Evolutionary conservation across 37 sponge, comb jelly and placozoan species (phyloP).

Genomic region (Geodia barretti): DNA sequence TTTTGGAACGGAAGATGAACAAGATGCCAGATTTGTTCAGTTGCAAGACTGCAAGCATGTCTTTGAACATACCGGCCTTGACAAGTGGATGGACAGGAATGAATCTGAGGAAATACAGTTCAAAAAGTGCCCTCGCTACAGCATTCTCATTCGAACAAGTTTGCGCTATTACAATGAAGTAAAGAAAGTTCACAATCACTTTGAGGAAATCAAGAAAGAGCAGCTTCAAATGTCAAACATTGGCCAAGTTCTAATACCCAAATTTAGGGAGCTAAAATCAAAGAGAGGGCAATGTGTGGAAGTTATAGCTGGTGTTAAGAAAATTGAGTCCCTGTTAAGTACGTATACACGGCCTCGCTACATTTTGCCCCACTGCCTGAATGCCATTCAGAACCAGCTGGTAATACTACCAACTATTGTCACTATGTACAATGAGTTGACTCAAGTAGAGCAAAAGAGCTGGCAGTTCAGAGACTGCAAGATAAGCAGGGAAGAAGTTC

Average conservation of each 20-base stretch:
- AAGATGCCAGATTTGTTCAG: slow-evolving; percentile 76
- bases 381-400: slow-evolving; percentile 34
- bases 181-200: slow-evolving; percentile 53
- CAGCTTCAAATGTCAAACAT: no score
- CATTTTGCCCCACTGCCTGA: slow-evolving; percentile 12
- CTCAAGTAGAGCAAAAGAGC: neutral
- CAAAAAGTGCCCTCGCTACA: slow-evolving; percentile 81
- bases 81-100: slow-evolving; percentile 72
- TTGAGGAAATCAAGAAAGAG: slow-evolving; percentile 66
- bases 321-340: neutral
- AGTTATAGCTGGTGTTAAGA: neutral
- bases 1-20: slow-evolving; percentile 87
- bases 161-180: slow-evolving; percentile 82
- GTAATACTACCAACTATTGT: slow-evolving; percentile 18
- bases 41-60: slow-evolving; percentile 83
- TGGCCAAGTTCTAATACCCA: neutral
- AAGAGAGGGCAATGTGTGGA: neutral
- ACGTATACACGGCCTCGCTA: neutral
- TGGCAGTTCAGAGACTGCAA: neutral
- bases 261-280: neutral
- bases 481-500: neutral
- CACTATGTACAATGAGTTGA: neutral
- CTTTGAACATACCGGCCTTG: slow-evolving; percentile 78
- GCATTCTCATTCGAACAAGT: slow-evolving; percentile 57
- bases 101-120: slow-evolving; percentile 46